Base-by-base conservation (phyloP, 2,888 invertebrate genomes). In the Callimorpha dominula region DNA sequence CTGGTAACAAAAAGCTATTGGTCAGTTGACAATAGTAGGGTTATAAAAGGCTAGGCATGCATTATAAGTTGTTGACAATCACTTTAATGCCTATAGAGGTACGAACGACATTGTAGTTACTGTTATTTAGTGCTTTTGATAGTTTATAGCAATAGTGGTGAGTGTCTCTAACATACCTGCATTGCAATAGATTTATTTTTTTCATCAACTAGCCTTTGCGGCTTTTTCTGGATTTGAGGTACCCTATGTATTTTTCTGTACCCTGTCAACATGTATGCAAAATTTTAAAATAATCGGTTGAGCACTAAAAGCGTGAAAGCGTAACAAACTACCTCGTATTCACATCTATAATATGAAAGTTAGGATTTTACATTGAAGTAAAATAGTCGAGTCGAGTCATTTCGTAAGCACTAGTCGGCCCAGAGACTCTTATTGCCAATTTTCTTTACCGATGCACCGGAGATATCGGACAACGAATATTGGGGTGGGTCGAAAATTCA, bases 401-500 rank as follows among this genome's bases (percentile, higher is more conserved):
- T 66, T 63, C 75, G 78, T 74, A 72, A 76, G 80, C 73, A 70
- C 76, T 71, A 75, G 66, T 68, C 74, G 75, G 71, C 60, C 77
- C 65, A 63, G 71, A 75, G 78, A 79, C 78, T 79, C 84, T 85
- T 87, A 90, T 90, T 90, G 90, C 74, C 90, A 89, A 91, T 91
- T 90, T 90, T 90, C 90, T 90, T 85, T 88, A 81, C 85, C 86
- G 83, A 66, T 89, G 89, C 87, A 81, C 87, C 73, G 78, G 66
- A 78, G 77, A 80, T 75, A 76, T 70, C 70, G 85, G 84, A 87
- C 86, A 85, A 80, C 78, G 82, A 82, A 81, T 83, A 76, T 70
- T 71, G 72, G 54, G 66, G 77, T 73, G 54, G 66, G 77, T 73
- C 76, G 78, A 82, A 85, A 83, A 82, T 81, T 79, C 71, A 75